Base-by-base conservation (phyloP, 2,113 vertebrate species). In the Chionis minor region DNA sequence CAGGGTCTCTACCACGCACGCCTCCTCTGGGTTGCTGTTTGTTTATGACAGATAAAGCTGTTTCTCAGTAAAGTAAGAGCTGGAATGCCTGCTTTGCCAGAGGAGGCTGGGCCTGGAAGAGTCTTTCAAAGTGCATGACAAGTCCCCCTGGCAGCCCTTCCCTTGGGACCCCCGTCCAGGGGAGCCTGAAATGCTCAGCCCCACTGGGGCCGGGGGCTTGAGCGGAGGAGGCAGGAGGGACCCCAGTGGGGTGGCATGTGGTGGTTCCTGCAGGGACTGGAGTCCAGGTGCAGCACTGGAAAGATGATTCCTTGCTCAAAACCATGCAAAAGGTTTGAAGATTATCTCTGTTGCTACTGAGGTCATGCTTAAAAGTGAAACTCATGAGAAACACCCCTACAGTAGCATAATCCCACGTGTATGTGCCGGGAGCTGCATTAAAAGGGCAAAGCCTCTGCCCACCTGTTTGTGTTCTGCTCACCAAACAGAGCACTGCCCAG, bases 331-430 rank as follows among this genome's bases (percentile, higher is more conserved):
- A 95, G 24, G 19, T 81, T 69, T 17, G 51, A 84, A 81, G 77
- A 69, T 84, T 59, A 58, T 85, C 63, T 86, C 86, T 88, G 84
- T 79, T 85, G 61, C 82, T 85, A 22, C 66, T 73, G 72, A 81
- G 10, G 51, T 80, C 63, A 58, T 3, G 35, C 33, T 86, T 35
- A 78, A 73, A 92, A 96, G 52, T 40, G 45, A 77, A 87, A 77
- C 58, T 88, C 54, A 35, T 12, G 62, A 58, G 63, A 55, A 94
- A 78, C 27, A 33, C 28, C 3, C 6, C n/a, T 51, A 40, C 8
- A 80, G 61, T 66, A 65, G 67, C 3, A 0, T 21, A 74, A 54
- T 20, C 6, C n/a, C 0, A 0, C 1, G 1, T 24, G 33, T 62
- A 38, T 26, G 21, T 65, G 49, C 58, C 0, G 0, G 44, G 35